Percentiles rank a stretch among this genome's conserved stretches.
Conservation (phyloP, 2,113 vertebrate genomes). For the Passer domesticus region DNA sequence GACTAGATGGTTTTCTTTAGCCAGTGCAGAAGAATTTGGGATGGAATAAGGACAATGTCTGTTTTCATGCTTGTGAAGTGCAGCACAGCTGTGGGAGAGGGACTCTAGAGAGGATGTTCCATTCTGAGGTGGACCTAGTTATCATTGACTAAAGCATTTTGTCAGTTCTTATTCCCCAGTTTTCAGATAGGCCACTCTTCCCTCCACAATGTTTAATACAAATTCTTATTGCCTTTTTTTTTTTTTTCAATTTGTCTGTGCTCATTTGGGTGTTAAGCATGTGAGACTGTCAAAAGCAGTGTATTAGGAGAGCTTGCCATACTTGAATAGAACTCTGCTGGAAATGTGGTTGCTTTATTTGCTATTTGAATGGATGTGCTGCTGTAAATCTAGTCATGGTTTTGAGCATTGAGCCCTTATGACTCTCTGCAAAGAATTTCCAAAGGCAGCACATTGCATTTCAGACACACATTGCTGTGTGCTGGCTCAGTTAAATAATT, state of each 20-base stretch:
- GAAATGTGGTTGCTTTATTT: slow-evolving; percentile 9
- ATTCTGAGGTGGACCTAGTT: not conserved
- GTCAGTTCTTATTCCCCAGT: not conserved
- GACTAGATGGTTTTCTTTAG: not conserved
- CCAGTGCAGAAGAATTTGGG: not conserved
- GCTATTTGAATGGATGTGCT: not conserved
- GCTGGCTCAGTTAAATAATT: not conserved
- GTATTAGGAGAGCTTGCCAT: not conserved
- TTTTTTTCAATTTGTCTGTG: not conserved
- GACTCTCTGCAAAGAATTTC: not conserved
- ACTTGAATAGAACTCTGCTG: not conserved
- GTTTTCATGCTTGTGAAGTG: not conserved
- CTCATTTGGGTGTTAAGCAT: not conserved
- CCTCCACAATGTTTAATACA: not conserved
- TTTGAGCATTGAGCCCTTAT: not conserved
- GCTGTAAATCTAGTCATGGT: not conserved
- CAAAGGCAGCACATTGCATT: fast-evolving
- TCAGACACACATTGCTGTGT: not conserved
- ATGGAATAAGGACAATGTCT: not conserved
- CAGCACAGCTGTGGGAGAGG: not conserved
- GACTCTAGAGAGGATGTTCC: not conserved
- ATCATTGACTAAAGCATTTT: not conserved
- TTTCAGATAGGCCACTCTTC: not conserved
- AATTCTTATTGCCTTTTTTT: not conserved
- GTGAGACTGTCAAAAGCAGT: not conserved